Evolutionary conservation across 2,113 vertebrate species (phyloP).

Genomic region (Myxocyprinus asiaticus): DNA sequence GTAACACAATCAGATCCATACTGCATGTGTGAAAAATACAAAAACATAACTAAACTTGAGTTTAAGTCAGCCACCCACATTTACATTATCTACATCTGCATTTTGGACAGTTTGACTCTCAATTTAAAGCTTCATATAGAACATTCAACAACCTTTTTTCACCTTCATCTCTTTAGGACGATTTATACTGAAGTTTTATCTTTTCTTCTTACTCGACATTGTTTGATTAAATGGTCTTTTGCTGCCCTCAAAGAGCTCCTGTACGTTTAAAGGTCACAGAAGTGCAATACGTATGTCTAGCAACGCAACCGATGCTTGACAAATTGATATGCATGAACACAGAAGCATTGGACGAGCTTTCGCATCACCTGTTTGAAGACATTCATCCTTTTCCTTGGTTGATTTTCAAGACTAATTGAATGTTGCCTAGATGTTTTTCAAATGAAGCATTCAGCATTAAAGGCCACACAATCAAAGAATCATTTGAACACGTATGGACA

Average conservation of each 20-base stretch:
- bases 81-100: not conserved
- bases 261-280: constrained; percentile 29
- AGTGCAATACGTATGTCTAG: constrained; percentile 16
- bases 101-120: not conserved
- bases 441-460: constrained; percentile 1
- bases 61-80: not conserved
- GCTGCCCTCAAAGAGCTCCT: constrained; percentile 9
- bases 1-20: not conserved
- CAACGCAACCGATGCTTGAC: constrained; percentile 13
- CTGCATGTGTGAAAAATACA: not conserved
- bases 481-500: not conserved
- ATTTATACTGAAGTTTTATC: constrained; percentile 5
- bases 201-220: not conserved
- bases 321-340: constrained; percentile 5
- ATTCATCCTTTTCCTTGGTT: constrained; percentile 15
- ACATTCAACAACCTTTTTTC: not conserved
- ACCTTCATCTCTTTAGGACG: not conserved
- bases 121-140: not conserved
- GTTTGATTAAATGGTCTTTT: constrained; percentile 28
- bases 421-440: constrained; percentile 3
- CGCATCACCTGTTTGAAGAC: constrained; percentile 19
- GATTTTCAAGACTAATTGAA: constrained; percentile 26
- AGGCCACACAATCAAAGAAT: constrained; percentile 3
- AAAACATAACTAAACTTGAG: not conserved
- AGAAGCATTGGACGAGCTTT: constrained; percentile 7